These are phyloP conservation scores for Sipha maydis DNA, from an alignment of 2,888 invertebrate genomes.

Conservation along the genomic window DNA sequence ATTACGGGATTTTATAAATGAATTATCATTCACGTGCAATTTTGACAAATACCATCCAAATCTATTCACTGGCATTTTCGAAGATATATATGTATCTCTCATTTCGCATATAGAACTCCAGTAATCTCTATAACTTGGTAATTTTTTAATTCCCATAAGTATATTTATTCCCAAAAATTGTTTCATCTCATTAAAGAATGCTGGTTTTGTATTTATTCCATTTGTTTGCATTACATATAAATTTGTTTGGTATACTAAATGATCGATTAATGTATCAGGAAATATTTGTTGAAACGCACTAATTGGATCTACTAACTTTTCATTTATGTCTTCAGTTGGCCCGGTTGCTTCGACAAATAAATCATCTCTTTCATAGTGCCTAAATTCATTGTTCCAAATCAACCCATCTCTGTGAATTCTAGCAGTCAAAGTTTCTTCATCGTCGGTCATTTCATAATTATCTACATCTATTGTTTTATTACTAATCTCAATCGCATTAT, in stretches of 20 bases:
- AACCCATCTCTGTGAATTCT: too few species aligned
- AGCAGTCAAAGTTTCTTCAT: conserved; percentile 44
- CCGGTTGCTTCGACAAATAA: conserved; percentile 14
- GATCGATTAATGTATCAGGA: conserved; percentile 20
- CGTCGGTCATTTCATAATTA: not conserved
- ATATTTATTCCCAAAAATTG: conserved; percentile 40
- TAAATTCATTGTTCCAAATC: not conserved
- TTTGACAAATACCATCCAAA: conserved; percentile 27
- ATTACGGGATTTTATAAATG: not conserved
- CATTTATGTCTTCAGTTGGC: not conserved
- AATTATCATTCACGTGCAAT: conserved; percentile 37
- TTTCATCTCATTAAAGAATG: conserved; percentile 20
- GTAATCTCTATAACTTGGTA: conserved; percentile 41
- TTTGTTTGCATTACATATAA: conserved; percentile 25
- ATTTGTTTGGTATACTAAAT: conserved; percentile 27
- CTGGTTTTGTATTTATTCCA: conserved; percentile 10
- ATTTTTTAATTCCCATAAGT: conserved; percentile 41
- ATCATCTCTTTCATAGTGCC: not conserved
- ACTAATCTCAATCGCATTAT: not conserved
- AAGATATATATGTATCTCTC: conserved; percentile 29
- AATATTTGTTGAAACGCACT: conserved; percentile 24
- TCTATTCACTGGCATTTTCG: conserved; percentile 32
- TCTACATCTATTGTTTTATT: not conserved
- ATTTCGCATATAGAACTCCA: conserved; percentile 20
- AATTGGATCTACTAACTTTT: conserved; percentile 10